Conservation (phyloP, 2,888 invertebrate genomes). For the Sicus ferrugineus region DNA sequence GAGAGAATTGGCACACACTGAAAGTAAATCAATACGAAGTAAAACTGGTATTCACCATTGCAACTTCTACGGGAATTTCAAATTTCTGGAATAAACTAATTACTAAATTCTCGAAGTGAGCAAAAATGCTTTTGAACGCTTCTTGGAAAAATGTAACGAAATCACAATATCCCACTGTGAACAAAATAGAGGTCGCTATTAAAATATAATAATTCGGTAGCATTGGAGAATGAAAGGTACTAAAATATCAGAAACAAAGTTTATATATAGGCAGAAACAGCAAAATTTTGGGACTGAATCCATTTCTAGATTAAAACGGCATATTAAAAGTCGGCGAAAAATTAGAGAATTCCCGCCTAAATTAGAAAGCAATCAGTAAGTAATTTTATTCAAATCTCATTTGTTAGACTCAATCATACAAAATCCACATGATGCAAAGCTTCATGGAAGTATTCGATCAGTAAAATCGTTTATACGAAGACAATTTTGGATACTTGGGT, state of each 20-base stretch:
- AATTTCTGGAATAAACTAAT: neutral
- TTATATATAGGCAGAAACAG: neutral
- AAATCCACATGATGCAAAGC: neutral
- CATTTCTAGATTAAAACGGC: constrained; percentile 12
- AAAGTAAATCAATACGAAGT: neutral
- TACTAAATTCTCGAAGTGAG: neutral
- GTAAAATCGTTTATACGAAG: constrained; percentile 5
- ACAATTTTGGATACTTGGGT: constrained; percentile 23
- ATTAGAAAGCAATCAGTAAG: constrained; percentile 11
- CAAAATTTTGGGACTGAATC: constrained; percentile 8
- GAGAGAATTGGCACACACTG: neutral
- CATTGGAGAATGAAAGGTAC: constrained; percentile 2
- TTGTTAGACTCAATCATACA: neutral
- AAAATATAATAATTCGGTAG: neutral
- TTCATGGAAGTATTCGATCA: constrained; percentile 12
- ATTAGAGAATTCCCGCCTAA: constrained; percentile 7
- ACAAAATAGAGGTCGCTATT: constrained; percentile 12
- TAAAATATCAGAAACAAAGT: neutral
- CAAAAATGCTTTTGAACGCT: neutral
- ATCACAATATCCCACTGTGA: neutral
- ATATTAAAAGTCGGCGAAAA: constrained; percentile 19
- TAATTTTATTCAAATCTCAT: constrained; percentile 19
- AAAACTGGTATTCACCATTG: neutral
- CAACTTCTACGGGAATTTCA: neutral
- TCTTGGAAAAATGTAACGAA: constrained; percentile 11